A percentile compares a stretch with the other conserved stretches of the same genome.
These are phyloP conservation scores for Capromys pilorides DNA, from an alignment of 2,797 vertebrate genomes.

Conservation along the genomic window DNA sequence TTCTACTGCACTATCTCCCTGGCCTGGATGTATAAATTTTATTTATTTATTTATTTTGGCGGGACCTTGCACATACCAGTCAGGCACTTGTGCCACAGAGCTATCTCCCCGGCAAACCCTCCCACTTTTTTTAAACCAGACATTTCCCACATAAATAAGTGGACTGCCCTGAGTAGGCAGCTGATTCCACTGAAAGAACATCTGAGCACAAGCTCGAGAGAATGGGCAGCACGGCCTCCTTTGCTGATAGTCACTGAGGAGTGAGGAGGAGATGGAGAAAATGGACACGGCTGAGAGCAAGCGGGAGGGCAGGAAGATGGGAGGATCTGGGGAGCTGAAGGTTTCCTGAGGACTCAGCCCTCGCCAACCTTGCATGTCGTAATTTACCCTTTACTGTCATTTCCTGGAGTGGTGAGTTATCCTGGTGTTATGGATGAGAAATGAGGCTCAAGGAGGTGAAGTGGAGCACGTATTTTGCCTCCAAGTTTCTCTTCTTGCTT, in stretches of 20 bases:
- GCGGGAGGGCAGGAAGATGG: neutral
- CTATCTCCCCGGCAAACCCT: too few species aligned
- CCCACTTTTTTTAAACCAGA: neutral
- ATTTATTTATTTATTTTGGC: neutral
- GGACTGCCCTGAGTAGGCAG: neutral
- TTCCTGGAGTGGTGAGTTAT: neutral
- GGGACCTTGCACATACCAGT: neutral
- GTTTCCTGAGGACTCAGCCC: neutral
- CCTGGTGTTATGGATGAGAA: neutral
- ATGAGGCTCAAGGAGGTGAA: neutral
- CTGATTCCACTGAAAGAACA: neutral
- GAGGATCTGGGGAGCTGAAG: neutral
- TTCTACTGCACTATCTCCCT: too few species aligned
- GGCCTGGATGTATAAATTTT: constrained; percentile 13
- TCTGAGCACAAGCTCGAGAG: neutral
- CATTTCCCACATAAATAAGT: neutral
- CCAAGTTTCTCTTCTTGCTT: neutral
- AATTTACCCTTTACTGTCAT: neutral
- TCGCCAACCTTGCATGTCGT: neutral
- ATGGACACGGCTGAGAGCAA: neutral
- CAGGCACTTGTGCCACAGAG: too few species aligned
- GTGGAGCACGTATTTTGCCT: neutral
- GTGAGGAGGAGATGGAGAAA: neutral
- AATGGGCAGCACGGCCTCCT: neutral
- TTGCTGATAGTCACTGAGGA: neutral